Evolutionary conservation across 2,888 invertebrate species (phyloP).

Genomic region (Gisinianus flammeolus): DNA sequence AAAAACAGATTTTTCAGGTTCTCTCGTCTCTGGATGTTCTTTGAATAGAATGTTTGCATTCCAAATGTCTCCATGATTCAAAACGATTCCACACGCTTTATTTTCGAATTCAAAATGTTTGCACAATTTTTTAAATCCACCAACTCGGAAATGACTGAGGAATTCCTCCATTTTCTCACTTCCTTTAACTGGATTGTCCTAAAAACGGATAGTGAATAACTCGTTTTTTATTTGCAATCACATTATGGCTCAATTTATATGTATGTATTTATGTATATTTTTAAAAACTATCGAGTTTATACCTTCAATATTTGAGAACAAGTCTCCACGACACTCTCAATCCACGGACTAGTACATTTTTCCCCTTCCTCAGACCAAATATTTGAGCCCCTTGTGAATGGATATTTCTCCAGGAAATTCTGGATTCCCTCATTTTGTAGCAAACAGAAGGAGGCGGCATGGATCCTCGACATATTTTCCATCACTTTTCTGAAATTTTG

Average conservation of each 20-base stretch:
- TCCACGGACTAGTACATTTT: background rate
- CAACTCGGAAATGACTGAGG: background rate
- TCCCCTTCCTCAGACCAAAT: slow-evolving; percentile 3
- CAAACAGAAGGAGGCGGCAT: slow-evolving; percentile 23
- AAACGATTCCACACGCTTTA: background rate
- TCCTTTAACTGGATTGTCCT: slow-evolving; percentile 10
- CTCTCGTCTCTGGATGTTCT: background rate
- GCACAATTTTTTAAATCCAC: slow-evolving; percentile 10
- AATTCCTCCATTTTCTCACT: slow-evolving; percentile 10
- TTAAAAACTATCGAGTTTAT: background rate
- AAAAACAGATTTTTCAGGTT: background rate
- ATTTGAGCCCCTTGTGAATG: slow-evolving; percentile 8
- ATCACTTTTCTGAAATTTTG: background rate
- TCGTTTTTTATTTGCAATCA: too few relatives aligned
- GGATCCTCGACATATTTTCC: slow-evolving; percentile 27
- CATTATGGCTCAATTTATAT: background rate
- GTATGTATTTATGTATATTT: background rate
- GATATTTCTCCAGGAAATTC: slow-evolving; percentile 22
- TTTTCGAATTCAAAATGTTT: background rate
- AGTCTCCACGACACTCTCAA: slow-evolving; percentile 3
- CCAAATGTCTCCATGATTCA: slow-evolving; percentile 36
- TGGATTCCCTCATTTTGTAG: slow-evolving; percentile 24
- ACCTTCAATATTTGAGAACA: slow-evolving; percentile 27
- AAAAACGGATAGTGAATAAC: too few relatives aligned
- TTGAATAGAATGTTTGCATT: slow-evolving; percentile 29